Conservation (phyloP, 1,140 invertebrate genomes). For the Drosophila bipectinata region DNA sequence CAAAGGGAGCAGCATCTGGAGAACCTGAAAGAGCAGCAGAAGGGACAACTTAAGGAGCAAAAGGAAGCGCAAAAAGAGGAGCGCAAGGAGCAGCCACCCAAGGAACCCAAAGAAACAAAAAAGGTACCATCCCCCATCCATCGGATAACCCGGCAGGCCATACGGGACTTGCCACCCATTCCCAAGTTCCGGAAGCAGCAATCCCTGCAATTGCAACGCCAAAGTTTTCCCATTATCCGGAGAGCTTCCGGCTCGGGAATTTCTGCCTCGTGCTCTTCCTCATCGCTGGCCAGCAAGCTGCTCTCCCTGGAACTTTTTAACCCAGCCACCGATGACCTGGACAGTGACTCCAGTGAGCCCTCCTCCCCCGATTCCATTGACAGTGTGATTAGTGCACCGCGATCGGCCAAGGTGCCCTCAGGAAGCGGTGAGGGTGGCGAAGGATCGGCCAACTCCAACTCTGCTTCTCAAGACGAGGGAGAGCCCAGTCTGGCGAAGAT, state of each 20-base stretch:
- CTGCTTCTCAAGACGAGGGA: conserved; percentile 30
- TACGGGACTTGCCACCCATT: conserved; percentile 86
- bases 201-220: conserved; percentile 75
- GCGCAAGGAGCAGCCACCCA: conserved; percentile 11
- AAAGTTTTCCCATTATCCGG: conserved; percentile 87
- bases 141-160: conserved; percentile 86
- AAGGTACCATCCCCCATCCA: conserved; percentile 8
- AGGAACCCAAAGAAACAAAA: conserved; percentile 2
- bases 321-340: conserved; percentile 94
- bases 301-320: conserved; percentile 94
- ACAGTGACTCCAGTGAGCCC: conserved; percentile 93
- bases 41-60: conserved; percentile 27
- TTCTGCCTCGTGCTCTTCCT: conserved; percentile 71
- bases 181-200: conserved; percentile 87
- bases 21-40: conserved; percentile 9
- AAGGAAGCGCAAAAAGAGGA: conserved; percentile 13
- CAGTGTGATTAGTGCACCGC: conserved; percentile 90
- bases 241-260: conserved; percentile 82
- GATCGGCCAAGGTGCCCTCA: conserved; percentile 51
- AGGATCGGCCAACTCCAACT: conserved; percentile 34
- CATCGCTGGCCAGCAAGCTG: conserved; percentile 85
- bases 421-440: conserved; percentile 41
- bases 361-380: conserved; percentile 94
- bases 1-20: conserved; percentile 36
- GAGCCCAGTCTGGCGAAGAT: conserved; percentile 47